Base-by-base conservation (phyloP, 2,113 vertebrate genomes). In the Hylia prasina region DNA sequence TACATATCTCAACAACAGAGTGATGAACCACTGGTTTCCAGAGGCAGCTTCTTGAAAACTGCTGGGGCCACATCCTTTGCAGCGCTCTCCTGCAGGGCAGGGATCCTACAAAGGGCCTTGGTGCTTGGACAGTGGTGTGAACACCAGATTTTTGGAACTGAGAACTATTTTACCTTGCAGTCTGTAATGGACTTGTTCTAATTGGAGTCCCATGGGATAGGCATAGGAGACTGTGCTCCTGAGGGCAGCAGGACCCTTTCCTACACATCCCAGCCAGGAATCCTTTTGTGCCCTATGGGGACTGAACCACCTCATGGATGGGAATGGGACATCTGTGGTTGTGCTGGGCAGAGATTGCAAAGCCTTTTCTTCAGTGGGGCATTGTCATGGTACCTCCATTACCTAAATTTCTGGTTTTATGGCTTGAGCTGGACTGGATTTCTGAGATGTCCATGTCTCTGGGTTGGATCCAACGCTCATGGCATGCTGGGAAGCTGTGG, bases 401-500 rank as follows among this genome's bases (percentile, higher is more conserved):
- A 35, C 39, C 48, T 20, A 20, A 15, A 25, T 31, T 17, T 20
- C 45, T 87, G 45, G 11, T 73, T 89, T 84, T 25, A 45, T 10
- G 15, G 37, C 64, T 18, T 18, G 64, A 89, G n/a, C 14, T 65
- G 54, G 57, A 31, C 28, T 27, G 45, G 17, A 48, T 70, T 91
- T 73, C 42, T 1, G 3, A 84, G 50, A 39, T 50, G 20, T n/a
- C 40, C 14, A 5, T 9, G 18, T 15, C 24, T 42, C 39, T 0
- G 0, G 10, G 9, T 20, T 69, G 25, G 15, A 64, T 66, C 22
- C 45, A 60, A 7, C 18, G 9, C 1, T 1, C 15, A 7, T 0
- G 2, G 20, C 2, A 4, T 6, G 19, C 37, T 56, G n/a, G 0
- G 1, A 63, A 68, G 42, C 60, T 73, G n/a, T 68, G n/a, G 60